Evolutionary conservation across 2,797 vertebrate species (phyloP), one percentile per base, ranked within the genome.

Genomic region (Hyperoplus immaculatus): DNA sequence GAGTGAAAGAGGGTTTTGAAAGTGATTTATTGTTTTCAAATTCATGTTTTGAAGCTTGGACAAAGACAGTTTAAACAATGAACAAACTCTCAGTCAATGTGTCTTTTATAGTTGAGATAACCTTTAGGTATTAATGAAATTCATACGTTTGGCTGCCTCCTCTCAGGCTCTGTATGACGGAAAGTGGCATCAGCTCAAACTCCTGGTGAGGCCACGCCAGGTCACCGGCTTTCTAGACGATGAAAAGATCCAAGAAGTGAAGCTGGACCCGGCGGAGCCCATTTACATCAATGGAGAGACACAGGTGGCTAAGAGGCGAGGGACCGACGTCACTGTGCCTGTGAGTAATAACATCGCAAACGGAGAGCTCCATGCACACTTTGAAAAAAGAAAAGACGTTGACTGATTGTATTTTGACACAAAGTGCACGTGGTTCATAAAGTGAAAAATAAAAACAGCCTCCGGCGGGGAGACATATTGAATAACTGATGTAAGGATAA

Each of bases 231-330:
- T 94, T 77, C 88, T 97, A 4, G 96, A 97, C 4, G 95, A 95
- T 53, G 41, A 81, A 13, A 57, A 47, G 14, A 87, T 96, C 42
- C 89, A 91, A 66, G 91, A 93, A 53, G 49, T 68, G 5, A 21
- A 4, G 15, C 60, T 96, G 76, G 81, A 94, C 3, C 87, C 93
- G 0, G 89, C 85, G 63, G 91, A 94, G 49, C 93, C 96, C 51
- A 96, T 97, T 85, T 97, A 90, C 80, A 96, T 96, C 80, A 96
- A 95, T 29, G 96, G 96, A 12, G 85, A 94, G 79, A 96, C 95
- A 0, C 96, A 97, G 84, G 89, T 96, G 51, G 89, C 94, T 39
- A 96, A 96, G 88, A 88, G 76, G 64, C 78, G 58, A 38, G 92
- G 89, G 14, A 68, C 86, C 47, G 91, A 95, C n/a, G 5, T 69